Evolutionary conservation across 2,797 vertebrate genomes (phyloP).

Genomic region (Otus scops): DNA sequence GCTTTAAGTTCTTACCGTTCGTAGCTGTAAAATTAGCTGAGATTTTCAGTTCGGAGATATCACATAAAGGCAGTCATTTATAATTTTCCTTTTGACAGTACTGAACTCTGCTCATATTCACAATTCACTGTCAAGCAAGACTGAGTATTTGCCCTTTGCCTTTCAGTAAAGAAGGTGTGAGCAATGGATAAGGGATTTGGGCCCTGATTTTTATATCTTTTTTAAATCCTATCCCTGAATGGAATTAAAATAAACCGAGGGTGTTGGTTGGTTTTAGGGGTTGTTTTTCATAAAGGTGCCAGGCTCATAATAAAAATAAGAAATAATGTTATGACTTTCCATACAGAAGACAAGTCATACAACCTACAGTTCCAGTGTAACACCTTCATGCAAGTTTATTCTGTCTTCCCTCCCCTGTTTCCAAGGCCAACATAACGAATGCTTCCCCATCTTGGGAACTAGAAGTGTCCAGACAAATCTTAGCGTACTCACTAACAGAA

Average conservation of each 20-base stretch:
- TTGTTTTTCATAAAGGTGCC: neutral
- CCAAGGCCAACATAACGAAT: neutral
- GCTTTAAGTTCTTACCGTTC: neutral
- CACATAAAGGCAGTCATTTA: neutral
- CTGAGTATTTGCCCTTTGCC: neutral
- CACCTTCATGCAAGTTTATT: neutral
- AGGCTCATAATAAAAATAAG: neutral
- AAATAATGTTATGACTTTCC: neutral
- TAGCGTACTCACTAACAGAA: neutral
- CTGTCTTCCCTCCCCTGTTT: neutral
- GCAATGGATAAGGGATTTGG: neutral
- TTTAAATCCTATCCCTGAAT: neutral
- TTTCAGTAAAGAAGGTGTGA: neutral
- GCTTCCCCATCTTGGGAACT: neutral
- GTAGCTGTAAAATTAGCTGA: neutral
- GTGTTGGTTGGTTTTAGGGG: neutral
- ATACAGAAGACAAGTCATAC: neutral
- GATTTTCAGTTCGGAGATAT: neutral
- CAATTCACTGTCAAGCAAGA: neutral
- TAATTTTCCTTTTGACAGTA: neutral
- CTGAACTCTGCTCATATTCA: neutral
- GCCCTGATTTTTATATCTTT: neutral
- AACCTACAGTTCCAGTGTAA: neutral
- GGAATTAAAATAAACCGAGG: neutral
- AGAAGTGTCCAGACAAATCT: neutral